Conservation (phyloP, 2,797 vertebrate genomes). For the Argya squamiceps region DNA sequence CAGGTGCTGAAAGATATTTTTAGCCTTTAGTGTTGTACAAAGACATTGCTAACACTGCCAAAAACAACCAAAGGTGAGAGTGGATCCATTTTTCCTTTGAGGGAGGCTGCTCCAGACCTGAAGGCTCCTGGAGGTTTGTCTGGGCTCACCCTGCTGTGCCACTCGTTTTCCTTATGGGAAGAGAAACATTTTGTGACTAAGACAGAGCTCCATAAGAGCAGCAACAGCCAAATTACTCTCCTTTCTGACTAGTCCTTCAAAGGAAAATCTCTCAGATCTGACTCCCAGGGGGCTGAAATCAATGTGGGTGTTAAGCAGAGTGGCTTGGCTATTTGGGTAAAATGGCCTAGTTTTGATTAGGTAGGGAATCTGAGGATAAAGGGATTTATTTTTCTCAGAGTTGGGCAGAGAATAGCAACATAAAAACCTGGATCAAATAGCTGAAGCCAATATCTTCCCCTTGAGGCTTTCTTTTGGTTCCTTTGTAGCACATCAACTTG, state of each 20-base stretch:
- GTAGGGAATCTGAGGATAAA: neutral
- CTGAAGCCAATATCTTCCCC: conserved; percentile 5
- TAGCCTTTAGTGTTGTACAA: neutral
- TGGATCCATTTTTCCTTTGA: neutral
- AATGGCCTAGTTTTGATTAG: conserved; percentile 31
- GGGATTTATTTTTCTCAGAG: conserved; percentile 26
- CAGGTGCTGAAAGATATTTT: neutral
- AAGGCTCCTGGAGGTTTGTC: neutral
- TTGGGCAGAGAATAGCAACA: neutral
- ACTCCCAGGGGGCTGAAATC: neutral
- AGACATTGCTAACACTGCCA: neutral
- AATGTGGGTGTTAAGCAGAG: neutral
- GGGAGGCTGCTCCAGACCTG: neutral
- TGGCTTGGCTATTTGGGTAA: neutral
- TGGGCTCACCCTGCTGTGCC: rapidly evolving
- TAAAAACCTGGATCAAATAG: conserved; percentile 43
- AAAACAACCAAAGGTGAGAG: conserved; percentile 17
- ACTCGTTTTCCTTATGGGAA: neutral
- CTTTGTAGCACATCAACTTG: conserved; percentile 38
- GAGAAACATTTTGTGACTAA: neutral
- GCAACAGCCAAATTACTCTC: neutral
- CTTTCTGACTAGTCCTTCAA: neutral
- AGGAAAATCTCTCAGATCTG: conserved; percentile 9
- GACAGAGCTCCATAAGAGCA: neutral
- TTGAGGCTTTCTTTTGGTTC: conserved; percentile 12